These are phyloP conservation scores for Trachymyrmex septentrionalis DNA, from an alignment of 1,140 invertebrate genomes.

Conservation along the genomic window DNA sequence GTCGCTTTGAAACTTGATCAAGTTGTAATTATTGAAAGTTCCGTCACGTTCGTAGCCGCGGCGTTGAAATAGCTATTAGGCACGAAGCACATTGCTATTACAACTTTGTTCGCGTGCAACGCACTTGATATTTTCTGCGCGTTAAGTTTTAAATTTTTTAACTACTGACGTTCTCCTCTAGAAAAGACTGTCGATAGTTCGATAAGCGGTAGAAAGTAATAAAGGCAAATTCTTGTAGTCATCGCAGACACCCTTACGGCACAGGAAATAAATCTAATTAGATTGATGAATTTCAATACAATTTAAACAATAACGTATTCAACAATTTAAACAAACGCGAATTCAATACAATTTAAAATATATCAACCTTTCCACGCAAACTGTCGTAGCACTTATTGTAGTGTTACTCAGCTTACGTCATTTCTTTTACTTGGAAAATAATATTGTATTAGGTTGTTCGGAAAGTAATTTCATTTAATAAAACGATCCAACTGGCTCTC, in stretches of 20 bases:
- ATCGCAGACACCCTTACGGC: background rate
- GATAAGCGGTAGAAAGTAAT: background rate
- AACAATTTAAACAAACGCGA: no score
- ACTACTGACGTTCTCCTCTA: background rate
- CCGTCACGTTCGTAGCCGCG: conserved; percentile 50
- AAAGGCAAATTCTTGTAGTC: background rate
- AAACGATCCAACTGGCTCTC: no score
- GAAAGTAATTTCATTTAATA: no score
- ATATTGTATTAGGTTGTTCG: no score
- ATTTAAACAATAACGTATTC: background rate
- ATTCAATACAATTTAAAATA: background rate
- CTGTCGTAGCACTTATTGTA: no score
- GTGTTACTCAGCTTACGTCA: no score
- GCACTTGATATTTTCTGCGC: conserved; percentile 43
- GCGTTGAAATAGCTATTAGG: conserved; percentile 51
- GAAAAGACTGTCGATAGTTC: background rate
- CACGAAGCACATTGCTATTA: conserved; percentile 39
- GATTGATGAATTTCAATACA: background rate
- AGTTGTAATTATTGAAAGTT: conserved; percentile 50
- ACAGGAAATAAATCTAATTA: background rate
- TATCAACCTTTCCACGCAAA: background rate
- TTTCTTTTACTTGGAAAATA: no score
- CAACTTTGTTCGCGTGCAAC: conserved; percentile 33
- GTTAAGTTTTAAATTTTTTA: conserved; percentile 28
- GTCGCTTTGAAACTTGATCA: conserved; percentile 40